phyloP scores from a whole-genome alignment of 1,140 invertebrate genomes.

The Nasonia longicornis region DNA sequence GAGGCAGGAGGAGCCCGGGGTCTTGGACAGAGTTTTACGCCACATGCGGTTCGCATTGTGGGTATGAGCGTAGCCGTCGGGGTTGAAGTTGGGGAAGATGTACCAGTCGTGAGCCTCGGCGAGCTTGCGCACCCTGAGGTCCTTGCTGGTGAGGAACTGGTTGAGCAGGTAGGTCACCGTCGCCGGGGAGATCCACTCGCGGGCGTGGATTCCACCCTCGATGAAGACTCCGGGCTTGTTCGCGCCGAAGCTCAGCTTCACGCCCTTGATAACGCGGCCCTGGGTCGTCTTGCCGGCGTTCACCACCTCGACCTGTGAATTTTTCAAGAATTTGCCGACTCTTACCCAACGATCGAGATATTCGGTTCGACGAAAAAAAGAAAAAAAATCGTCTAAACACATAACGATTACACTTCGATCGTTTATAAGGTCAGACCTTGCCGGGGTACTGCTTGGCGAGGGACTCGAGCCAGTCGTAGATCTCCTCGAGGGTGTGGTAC shows the following conservation, averaged over 20 bases:
- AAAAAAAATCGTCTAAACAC: no score
- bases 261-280: constrained; percentile 73
- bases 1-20: constrained; percentile 68
- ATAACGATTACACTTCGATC: no score
- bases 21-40: constrained; percentile 76
- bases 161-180: constrained; percentile 77
- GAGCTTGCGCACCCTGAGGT: constrained; percentile 66
- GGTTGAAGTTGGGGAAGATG: constrained; percentile 78
- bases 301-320: constrained; percentile 62
- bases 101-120: constrained; percentile 78
- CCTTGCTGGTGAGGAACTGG: constrained; percentile 71
- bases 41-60: constrained; percentile 77
- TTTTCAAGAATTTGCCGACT: neutral
- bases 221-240: constrained; percentile 70
- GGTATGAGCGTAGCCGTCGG: constrained; percentile 84
- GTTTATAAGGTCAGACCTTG: constrained; percentile 51
- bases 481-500: constrained; percentile 70
- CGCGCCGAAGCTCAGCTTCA: constrained; percentile 70
- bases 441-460: constrained; percentile 66
- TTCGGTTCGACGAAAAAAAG: no score
- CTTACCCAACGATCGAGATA: no score
- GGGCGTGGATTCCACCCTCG: constrained; percentile 78
- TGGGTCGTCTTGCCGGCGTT: constrained; percentile 72
- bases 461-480: constrained; percentile 65
- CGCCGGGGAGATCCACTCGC: constrained; percentile 84